Evolutionary conservation across 2,797 vertebrate species (phyloP), one percentile per base, ranked within the genome.

Genomic region (Hozukius guyotensis): DNA sequence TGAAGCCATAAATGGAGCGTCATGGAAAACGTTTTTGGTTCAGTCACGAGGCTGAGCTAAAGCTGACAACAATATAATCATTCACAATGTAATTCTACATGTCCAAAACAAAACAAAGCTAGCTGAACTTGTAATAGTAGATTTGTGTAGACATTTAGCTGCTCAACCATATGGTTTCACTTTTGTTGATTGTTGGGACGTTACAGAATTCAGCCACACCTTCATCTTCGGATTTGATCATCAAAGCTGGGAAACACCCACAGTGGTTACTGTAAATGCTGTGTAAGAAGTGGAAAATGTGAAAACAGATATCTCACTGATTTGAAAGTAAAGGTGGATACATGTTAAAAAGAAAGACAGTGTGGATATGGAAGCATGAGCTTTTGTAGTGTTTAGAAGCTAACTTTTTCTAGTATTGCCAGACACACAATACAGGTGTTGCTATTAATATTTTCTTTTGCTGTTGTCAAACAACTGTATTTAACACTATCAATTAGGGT

Each of bases 11-110:
- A 88, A 81, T 57, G 67, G 64, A 87, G 34, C 25, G 24, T 64
- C 38, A 73, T 89, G 82, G 77, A 89, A 94, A 88, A 80, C 57
- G 49, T 53, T 52, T 27, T 72, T 65, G 74, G 77, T 76, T 55
- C 25, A 75, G 67, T 70, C 52, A 60, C 46, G 53, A 80, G 70
- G 73, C 75, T 74, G 84, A 77, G 81, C 74, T 67, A 16, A 69
- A 79, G 80, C 62, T 75, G 22, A 65, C 10, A n/a, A 52, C 61
- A 66, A 36, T 56, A 70, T 29, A 77, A 66, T 84, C 31, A 82
- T 69, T 86, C 53, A 66, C 31, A 55, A 20, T 11, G 2, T 14
- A 2, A 22, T 24, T 63, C 6, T 13, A 2, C 20, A 22, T 11
- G 60, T 67, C 5, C 5, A 42, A n/a, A 63, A 63, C 12, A 10